phyloP scores from a whole-genome alignment of 2,113 vertebrate species.

The Cryptotis parvus region DNA sequence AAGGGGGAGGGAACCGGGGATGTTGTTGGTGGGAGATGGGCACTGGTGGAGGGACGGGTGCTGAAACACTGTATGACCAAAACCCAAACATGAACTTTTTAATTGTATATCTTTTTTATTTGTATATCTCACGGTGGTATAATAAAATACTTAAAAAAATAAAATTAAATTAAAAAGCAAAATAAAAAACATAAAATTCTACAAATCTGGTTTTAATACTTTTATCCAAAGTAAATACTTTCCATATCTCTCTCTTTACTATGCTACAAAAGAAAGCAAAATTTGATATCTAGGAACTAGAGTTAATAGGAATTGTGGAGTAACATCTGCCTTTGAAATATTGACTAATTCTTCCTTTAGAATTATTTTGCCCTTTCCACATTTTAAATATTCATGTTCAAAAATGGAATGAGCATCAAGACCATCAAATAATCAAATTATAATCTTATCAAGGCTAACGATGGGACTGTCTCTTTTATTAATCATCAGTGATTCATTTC shows the following conservation, averaged over 20 bases:
- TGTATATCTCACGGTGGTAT: too few relatives aligned
- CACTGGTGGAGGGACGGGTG: too few relatives aligned
- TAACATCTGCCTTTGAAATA: conserved; percentile 74
- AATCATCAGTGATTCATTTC: conserved; percentile 82
- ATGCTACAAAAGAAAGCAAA: neutral
- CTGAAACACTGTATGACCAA: too few relatives aligned
- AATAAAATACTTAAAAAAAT: too few relatives aligned
- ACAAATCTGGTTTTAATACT: conserved; percentile 57
- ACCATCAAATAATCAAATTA: conserved; percentile 86
- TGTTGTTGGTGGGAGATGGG: too few relatives aligned
- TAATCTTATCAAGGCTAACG: conserved; percentile 85
- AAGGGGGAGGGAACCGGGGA: too few relatives aligned
- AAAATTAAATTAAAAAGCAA: too few relatives aligned
- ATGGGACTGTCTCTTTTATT: conserved; percentile 79
- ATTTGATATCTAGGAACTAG: conserved; percentile 63
- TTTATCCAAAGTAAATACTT: conserved; percentile 54
- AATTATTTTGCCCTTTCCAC: conserved; percentile 81
- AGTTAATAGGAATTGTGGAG: conserved; percentile 69
- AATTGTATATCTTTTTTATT: too few relatives aligned
- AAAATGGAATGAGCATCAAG: conserved; percentile 86
- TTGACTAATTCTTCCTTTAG: conserved; percentile 75
- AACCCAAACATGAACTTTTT: too few relatives aligned
- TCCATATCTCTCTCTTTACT: conserved; percentile 60
- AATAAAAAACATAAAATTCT: too few relatives aligned
- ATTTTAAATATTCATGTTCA: conserved; percentile 88